phyloP scores from a whole-genome alignment of 1,140 invertebrate genomes.

The Drosophila arizonae region DNA sequence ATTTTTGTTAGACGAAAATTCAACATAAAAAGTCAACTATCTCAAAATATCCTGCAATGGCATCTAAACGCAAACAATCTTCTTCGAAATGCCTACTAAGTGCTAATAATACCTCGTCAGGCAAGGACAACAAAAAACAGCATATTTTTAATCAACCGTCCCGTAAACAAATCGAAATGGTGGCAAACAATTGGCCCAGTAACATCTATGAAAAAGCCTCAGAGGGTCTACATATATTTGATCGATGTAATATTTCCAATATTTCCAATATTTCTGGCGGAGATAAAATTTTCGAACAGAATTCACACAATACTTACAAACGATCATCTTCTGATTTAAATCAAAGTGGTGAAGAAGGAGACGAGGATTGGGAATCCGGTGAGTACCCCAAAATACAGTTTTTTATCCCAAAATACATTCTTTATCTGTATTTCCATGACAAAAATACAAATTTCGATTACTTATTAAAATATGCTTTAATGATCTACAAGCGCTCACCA shows the following conservation, averaged over 20 bases:
- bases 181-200: constrained; percentile 61
- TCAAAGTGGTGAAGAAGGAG: constrained; percentile 66
- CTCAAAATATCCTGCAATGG: constrained; percentile 67
- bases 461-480: no score
- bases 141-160: constrained; percentile 71
- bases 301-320: constrained; percentile 66
- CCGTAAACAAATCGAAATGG: constrained; percentile 50
- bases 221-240: constrained; percentile 63
- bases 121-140: constrained; percentile 68
- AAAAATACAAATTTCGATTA: no score
- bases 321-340: constrained; percentile 65
- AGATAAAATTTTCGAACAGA: constrained; percentile 63
- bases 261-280: constrained; percentile 31
- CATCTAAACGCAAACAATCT: constrained; percentile 66
- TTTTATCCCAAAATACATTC: constrained; percentile 36
- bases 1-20: constrained; percentile 69
- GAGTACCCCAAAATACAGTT: constrained; percentile 82
- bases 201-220: constrained; percentile 51
- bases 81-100: constrained; percentile 56
- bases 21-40: constrained; percentile 72
- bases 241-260: constrained; percentile 56
- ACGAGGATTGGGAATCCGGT: constrained; percentile 89
- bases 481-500: no score
- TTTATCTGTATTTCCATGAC: no score
- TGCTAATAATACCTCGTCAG: constrained; percentile 64